Percentiles rank a stretch among this genome's conserved stretches.
phyloP scores from a whole-genome alignment of 1,140 invertebrate genomes.

The Drosophila pandora region DNA sequence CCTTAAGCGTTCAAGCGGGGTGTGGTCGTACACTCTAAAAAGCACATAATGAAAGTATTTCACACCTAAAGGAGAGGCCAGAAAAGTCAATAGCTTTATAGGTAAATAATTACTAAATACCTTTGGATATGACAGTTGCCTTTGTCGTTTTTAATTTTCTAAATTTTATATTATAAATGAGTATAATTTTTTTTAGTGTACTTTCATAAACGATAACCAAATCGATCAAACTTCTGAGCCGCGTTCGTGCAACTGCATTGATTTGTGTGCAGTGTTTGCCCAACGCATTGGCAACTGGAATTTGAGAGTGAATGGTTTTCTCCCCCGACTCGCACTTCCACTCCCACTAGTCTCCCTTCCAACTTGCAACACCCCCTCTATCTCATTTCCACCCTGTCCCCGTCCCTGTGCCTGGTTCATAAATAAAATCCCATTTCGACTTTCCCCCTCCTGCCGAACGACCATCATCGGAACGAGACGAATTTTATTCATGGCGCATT shows the following conservation, averaged over 20 bases:
- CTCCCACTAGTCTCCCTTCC: background rate
- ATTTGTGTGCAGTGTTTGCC: conserved; percentile 60
- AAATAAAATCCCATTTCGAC: conserved; percentile 71
- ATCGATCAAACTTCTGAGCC: conserved; percentile 57
- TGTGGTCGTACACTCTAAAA: conserved; percentile 17
- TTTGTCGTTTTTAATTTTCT: too few species aligned
- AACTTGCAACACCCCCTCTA: background rate
- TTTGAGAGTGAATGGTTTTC: conserved; percentile 22
- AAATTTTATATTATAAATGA: too few species aligned
- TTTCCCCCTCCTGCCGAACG: conserved; percentile 18
- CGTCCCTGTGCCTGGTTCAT: conserved; percentile 38
- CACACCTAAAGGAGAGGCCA: background rate
- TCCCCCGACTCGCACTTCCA: background rate
- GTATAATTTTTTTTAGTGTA: conserved; percentile 4
- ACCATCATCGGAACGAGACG: conserved; percentile 55
- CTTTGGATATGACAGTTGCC: too few species aligned
- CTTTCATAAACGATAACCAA: background rate
- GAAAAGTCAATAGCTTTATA: background rate
- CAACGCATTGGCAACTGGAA: conserved; percentile 34
- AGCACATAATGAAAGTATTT: background rate
- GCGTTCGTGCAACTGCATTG: conserved; percentile 52
- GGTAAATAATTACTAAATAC: background rate
- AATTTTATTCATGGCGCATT: conserved; percentile 74
- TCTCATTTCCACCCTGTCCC: conserved; percentile 5
- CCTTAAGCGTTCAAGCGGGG: conserved; percentile 4